Evolutionary conservation across 1,140 invertebrate species (phyloP), one percentile per base, ranked within the genome.

Genomic region (Zaprionus inermis): DNA sequence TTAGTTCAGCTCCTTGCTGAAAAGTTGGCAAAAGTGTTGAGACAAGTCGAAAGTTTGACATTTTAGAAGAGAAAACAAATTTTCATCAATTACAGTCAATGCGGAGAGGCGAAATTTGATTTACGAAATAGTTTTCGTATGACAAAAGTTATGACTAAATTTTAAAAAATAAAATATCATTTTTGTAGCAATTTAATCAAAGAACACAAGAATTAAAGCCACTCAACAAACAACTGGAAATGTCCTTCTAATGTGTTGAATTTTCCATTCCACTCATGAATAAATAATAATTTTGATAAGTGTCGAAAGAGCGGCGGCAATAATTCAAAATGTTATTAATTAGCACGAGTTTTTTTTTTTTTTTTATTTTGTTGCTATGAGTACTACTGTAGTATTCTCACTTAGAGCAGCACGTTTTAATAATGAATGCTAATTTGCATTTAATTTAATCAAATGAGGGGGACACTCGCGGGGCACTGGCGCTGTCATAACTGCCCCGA

Each of bases 381-480:
- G 10, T 49, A 20, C 28, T 30, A n/a, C 51, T 18, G 46, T 36
- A 20, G 0, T 41, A 41, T 34, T 41, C 14, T 20, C 41, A 69
- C 67, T 74, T 63, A 30, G 58, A 52, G 24, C 7, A 60, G 72
- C 56, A 24, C 65, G 32, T 66, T 75, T 60, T 41, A 77, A 73
- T 76, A 64, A 81, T 81, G 38, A 70, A 72, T 60, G 67, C 70
- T 86, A 86, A 86, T 86, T 85, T 76, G 44, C 64, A 73, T 68
- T 79, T 88, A 83, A 82, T 77, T 86, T 64, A 77, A 88, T 88
- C 71, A 82, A 60, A 57, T n/a, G 44, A 63, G 55, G 55, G 52
- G 55, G 24, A 32, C 24, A 28, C 24, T 28, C 24, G 34, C 1
- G n/a, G 44, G 44, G 20, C 10, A 12, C 9, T 10, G 44, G 44